A percentile compares a stretch with the other conserved stretches of the same genome.
Conservation (phyloP, 64 coral and sea anemone species). For the Catalaphyllia jardinei region DNA sequence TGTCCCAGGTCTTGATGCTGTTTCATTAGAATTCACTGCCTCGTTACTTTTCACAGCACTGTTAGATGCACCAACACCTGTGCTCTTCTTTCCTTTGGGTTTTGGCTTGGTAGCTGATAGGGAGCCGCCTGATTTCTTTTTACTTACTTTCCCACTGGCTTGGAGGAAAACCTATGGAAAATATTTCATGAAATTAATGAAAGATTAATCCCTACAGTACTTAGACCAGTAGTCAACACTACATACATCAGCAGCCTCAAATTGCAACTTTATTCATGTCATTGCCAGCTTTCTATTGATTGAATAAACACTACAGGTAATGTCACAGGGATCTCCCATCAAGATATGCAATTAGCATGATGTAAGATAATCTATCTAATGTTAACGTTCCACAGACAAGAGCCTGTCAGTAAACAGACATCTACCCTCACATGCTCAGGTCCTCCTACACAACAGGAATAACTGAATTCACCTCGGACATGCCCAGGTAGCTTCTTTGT, state of each 20-base stretch:
- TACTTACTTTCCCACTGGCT: constrained; percentile 88
- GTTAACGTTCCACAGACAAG: not conserved
- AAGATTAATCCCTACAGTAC: not conserved
- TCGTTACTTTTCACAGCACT: constrained; percentile 13
- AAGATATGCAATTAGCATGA: too few species aligned
- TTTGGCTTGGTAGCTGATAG: constrained; percentile 43
- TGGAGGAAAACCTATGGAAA: constrained; percentile 82
- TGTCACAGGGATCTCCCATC: too few species aligned
- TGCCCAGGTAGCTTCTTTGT: too few species aligned
- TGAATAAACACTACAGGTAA: too few species aligned
- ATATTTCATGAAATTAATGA: not conserved
- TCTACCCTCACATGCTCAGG: too few species aligned
- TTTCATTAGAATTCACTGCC: constrained; percentile 15
- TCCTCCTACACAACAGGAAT: too few species aligned
- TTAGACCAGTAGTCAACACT: too few species aligned
- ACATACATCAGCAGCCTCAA: too few species aligned
- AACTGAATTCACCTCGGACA: too few species aligned
- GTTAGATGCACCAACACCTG: constrained; percentile 11
- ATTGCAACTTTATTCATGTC: too few species aligned
- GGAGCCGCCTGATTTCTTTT: constrained; percentile 61
- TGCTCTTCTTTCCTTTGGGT: constrained; percentile 47
- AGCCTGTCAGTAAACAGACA: not conserved
- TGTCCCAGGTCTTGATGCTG: constrained; percentile 51
- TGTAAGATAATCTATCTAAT: too few species aligned
- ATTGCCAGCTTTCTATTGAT: too few species aligned